Conservation (phyloP, 2,113 vertebrate species). For the Nannospalax galili region DNA sequence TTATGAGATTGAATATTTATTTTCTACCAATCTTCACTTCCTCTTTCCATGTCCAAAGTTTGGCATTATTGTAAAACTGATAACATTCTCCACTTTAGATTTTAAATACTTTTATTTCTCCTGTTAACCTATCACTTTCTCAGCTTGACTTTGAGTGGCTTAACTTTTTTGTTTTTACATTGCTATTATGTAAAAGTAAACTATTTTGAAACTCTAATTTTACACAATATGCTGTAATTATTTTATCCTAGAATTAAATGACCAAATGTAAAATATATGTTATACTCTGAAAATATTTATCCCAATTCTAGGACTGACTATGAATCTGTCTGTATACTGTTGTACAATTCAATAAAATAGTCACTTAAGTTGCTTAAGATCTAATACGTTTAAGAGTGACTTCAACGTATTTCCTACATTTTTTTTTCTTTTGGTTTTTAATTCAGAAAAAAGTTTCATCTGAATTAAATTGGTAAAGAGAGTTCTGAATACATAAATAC, state of each 20-base stretch:
- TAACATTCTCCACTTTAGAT: background rate
- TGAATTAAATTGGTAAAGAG: background rate
- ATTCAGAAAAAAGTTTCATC: background rate
- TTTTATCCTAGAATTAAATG: constrained; percentile 54
- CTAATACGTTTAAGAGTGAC: background rate
- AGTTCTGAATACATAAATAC: background rate
- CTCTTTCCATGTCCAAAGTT: background rate
- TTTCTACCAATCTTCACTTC: background rate
- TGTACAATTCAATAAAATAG: background rate
- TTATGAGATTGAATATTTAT: background rate
- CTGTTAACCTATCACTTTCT: constrained; percentile 4
- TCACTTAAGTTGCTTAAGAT: background rate
- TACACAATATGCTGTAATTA: constrained; percentile 1
- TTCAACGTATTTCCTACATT: background rate
- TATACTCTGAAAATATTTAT: constrained; percentile 45
- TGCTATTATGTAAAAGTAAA: constrained; percentile 49
- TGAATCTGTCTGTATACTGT: background rate
- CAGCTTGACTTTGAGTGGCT: constrained; percentile 50
- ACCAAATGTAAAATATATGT: constrained; percentile 60
- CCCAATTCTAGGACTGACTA: background rate
- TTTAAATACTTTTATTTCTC: background rate
- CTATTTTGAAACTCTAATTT: constrained; percentile 36
- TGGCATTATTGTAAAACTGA: background rate
- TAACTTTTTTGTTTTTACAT: background rate
- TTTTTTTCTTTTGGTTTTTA: background rate